Percentiles rank a stretch among this genome's conserved stretches.
phyloP scores from a whole-genome alignment of 2,113 vertebrate species.

The Nerophis lumbriciformis region DNA sequence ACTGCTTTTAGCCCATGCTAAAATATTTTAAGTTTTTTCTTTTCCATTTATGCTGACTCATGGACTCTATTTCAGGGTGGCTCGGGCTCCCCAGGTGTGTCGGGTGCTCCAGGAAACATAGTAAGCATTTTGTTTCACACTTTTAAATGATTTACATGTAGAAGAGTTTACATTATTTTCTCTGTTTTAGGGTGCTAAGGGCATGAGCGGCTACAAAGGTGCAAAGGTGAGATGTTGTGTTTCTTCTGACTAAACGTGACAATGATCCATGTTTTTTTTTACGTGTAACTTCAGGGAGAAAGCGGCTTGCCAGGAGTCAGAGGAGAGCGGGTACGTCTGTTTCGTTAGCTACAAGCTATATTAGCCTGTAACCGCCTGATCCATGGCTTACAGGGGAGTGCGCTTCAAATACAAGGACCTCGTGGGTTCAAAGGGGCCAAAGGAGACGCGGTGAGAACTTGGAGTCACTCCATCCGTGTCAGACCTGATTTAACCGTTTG shows the following conservation, averaged over 20 bases:
- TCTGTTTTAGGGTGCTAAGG: constrained; percentile 73
- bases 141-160: neutral
- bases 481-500: neutral
- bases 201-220: constrained; percentile 74
- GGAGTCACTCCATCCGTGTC: neutral
- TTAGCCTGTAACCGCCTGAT: too few species aligned
- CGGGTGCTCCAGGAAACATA: constrained; percentile 62
- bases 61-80: constrained; percentile 68
- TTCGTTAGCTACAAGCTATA: neutral
- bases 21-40: too few species aligned
- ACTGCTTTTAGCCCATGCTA: too few species aligned
- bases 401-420: constrained; percentile 71
- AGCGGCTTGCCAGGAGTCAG: constrained; percentile 72
- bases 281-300: constrained; percentile 70
- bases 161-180: neutral
- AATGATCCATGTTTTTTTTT: neutral
- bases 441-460: constrained; percentile 74
- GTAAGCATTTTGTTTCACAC: constrained; percentile 53
- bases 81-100: constrained; percentile 69
- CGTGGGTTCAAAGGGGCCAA: constrained; percentile 84
- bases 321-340: constrained; percentile 79
- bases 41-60: neutral
- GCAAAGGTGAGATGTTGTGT: constrained; percentile 66
- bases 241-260: neutral
- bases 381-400: constrained; percentile 71